A percentile compares a stretch with the other conserved stretches of the same genome.
These are phyloP conservation scores for Syngnathus rostellatus DNA, from an alignment of 2,797 vertebrate species.

Conservation along the genomic window DNA sequence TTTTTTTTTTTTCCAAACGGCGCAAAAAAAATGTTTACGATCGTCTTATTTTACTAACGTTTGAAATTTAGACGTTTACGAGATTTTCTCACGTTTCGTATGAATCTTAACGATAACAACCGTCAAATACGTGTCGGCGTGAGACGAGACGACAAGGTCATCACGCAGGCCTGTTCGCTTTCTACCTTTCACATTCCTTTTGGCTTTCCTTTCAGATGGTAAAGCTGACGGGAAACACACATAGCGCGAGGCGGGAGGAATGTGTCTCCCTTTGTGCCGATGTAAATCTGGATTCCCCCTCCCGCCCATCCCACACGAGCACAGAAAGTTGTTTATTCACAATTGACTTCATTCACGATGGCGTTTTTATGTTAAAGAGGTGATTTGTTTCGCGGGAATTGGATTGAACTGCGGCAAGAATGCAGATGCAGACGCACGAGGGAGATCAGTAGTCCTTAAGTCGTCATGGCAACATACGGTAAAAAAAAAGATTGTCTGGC, in stretches of 20 bases:
- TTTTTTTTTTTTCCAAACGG: too few species aligned
- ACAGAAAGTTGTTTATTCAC: constrained; percentile 1
- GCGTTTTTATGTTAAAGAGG: background rate
- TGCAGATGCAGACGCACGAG: background rate
- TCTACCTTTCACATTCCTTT: background rate
- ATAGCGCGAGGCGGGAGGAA: background rate
- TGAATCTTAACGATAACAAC: background rate
- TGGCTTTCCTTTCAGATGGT: background rate
- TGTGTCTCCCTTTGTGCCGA: background rate
- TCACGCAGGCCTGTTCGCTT: background rate
- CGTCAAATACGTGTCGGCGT: background rate
- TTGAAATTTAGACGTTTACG: background rate
- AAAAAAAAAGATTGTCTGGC: background rate
- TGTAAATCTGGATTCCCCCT: background rate
- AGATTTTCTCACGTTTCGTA: background rate
- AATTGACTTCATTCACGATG: background rate
- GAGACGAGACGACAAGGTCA: background rate
- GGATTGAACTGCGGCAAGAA: background rate
- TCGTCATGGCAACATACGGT: background rate
- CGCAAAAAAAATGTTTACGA: background rate
- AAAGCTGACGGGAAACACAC: background rate
- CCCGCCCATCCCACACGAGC: background rate
- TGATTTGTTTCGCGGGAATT: constrained; percentile 1
- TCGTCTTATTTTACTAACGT: background rate
- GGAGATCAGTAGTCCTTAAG: background rate